Conservation (phyloP, 1,140 invertebrate species). For the Drosophila trapezifrons region DNA sequence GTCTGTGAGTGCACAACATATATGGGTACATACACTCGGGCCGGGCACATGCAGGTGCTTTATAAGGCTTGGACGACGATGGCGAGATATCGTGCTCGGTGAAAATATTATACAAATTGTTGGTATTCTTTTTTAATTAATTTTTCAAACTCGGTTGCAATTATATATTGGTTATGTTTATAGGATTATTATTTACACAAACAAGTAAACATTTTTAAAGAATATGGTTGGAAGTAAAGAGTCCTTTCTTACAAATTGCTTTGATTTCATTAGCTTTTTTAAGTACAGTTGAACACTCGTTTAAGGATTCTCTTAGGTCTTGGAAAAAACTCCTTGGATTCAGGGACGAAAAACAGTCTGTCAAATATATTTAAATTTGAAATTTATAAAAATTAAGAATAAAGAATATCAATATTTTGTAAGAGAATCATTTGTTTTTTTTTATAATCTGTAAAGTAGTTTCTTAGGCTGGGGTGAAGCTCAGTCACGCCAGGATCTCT, state of each 20-base stretch:
- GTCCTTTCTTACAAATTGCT: not conserved
- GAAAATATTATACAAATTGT: not conserved
- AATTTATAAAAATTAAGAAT: no score
- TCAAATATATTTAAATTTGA: no score
- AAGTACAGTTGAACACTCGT: not conserved
- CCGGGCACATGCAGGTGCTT: conserved; percentile 11
- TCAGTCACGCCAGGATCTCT: no score
- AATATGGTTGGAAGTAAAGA: no score
- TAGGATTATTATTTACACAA: not conserved
- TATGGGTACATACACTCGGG: not conserved
- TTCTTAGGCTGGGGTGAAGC: no score
- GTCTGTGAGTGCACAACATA: not conserved
- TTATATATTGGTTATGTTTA: not conserved
- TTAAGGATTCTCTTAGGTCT: not conserved
- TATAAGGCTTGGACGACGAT: conserved; percentile 2
- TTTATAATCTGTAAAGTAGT: no score
- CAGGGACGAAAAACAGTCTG: no score
- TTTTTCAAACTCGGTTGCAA: not conserved
- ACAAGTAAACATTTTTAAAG: no score
- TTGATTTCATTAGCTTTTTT: not conserved
- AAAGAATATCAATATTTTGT: no score
- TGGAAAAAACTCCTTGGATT: no score
- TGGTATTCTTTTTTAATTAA: no score
- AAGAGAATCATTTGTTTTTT: no score
- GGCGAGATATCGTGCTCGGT: conserved; percentile 11